These are phyloP conservation scores for Platyura marginata DNA, from an alignment of 1,140 invertebrate species.

Conservation along the genomic window DNA sequence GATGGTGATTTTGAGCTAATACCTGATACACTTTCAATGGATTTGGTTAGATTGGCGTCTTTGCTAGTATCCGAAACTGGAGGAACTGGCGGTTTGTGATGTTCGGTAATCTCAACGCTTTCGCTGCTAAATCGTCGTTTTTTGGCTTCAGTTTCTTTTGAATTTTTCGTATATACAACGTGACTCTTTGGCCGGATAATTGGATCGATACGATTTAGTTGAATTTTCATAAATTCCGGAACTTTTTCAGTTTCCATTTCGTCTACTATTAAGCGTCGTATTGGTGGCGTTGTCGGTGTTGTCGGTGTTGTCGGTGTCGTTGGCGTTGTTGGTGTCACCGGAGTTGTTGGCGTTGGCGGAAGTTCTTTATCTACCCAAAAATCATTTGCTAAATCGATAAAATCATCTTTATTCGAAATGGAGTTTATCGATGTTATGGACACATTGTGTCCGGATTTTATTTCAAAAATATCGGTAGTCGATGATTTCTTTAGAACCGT, in stretches of 20 bases:
- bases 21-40: background rate
- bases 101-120: constrained; percentile 28
- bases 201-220: constrained; percentile 42
- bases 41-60: background rate
- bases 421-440: background rate
- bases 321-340: background rate
- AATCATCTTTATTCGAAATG: background rate
- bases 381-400: background rate
- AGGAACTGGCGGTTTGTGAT: background rate
- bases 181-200: constrained; percentile 28
- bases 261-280: background rate
- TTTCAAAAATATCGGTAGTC: constrained; percentile 5
- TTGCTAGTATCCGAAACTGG: background rate
- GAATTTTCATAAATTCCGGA: constrained; percentile 51
- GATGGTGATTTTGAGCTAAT: background rate
- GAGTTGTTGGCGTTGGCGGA: background rate
- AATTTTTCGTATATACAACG: constrained; percentile 35
- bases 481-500: constrained; percentile 16
- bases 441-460: background rate
- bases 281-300: background rate
- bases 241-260: constrained; percentile 12
- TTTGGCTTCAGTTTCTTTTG: constrained; percentile 13
- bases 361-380: background rate
- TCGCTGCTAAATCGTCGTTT: constrained; percentile 29
- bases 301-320: background rate